These are phyloP conservation scores for Drosophila funebris DNA, from an alignment of 1,140 invertebrate genomes.

Conservation along the genomic window DNA sequence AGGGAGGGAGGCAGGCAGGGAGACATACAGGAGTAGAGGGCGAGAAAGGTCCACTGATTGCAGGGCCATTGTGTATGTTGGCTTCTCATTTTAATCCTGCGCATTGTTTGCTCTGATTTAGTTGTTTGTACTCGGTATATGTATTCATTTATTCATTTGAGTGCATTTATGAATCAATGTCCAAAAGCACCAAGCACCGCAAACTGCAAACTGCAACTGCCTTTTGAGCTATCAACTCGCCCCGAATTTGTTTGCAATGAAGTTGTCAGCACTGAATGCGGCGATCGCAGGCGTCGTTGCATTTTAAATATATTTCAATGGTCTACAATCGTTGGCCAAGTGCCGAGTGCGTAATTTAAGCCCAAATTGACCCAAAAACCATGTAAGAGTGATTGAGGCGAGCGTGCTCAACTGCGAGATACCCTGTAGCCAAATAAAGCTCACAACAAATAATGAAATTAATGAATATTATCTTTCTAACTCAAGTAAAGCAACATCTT, in stretches of 20 bases:
- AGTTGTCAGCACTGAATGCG: constrained; percentile 64
- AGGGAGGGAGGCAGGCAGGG: not conserved
- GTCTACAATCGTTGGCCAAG: constrained; percentile 60
- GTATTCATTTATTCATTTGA: constrained; percentile 33
- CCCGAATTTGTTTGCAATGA: constrained; percentile 48
- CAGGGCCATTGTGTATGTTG: constrained; percentile 53
- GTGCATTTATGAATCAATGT: constrained; percentile 38
- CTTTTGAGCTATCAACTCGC: constrained; percentile 40
- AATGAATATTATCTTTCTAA: too few relatives aligned
- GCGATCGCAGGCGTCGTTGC: constrained; percentile 24
- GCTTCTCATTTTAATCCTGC: constrained; percentile 67
- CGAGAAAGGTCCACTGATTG: constrained; percentile 53
- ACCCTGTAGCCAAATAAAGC: too few relatives aligned
- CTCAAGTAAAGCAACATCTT: too few relatives aligned
- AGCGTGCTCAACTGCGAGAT: not conserved
- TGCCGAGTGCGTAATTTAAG: constrained; percentile 70
- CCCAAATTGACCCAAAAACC: constrained; percentile 77
- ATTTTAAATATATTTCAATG: constrained; percentile 63
- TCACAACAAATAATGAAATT: not conserved
- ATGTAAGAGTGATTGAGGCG: not conserved
- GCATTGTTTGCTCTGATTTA: constrained; percentile 66
- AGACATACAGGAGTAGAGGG: constrained; percentile 4
- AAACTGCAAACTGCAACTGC: constrained; percentile 8
- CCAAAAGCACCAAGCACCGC: constrained; percentile 5
- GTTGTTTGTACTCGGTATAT: constrained; percentile 43